A percentile compares a stretch with the other conserved stretches of the same genome.
phyloP scores from a whole-genome alignment of 2,113 vertebrate genomes.

The Phocoena phocoena region DNA sequence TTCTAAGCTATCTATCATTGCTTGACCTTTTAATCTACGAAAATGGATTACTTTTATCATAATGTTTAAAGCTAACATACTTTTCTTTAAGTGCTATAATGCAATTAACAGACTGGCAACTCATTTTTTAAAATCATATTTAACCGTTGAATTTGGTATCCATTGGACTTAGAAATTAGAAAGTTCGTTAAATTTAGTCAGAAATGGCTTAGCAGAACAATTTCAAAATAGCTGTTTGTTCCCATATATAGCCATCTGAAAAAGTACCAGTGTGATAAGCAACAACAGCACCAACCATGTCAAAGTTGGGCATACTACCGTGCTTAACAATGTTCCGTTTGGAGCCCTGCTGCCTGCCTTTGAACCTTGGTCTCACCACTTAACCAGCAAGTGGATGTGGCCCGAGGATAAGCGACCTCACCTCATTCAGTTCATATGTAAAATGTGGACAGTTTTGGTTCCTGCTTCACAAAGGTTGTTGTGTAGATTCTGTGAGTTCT shows the following conservation, averaged over 20 bases:
- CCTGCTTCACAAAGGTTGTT: neutral
- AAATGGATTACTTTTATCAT: neutral
- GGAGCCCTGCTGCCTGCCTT: neutral
- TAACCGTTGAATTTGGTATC: neutral
- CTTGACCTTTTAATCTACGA: neutral
- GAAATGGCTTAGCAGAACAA: neutral
- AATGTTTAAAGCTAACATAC: neutral
- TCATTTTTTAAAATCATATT: neutral
- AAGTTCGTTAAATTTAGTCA: neutral
- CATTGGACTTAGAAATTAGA: neutral
- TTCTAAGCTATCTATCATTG: neutral
- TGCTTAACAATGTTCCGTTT: neutral
- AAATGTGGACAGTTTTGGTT: neutral
- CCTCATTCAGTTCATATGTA: neutral
- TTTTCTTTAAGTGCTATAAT: neutral
- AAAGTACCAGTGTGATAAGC: neutral
- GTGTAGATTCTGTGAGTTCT: neutral
- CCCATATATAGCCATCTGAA: neutral
- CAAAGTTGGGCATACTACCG: accelerated
- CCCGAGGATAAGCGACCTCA: neutral
- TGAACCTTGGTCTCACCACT: neutral
- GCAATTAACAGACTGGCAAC: neutral
- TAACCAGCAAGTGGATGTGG: neutral
- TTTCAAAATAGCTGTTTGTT: neutral
- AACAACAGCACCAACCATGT: neutral